A percentile compares a stretch with the other conserved stretches of the same genome.
phyloP scores from a whole-genome alignment of 2,113 vertebrate species.

The Sisor rabdophorus region DNA sequence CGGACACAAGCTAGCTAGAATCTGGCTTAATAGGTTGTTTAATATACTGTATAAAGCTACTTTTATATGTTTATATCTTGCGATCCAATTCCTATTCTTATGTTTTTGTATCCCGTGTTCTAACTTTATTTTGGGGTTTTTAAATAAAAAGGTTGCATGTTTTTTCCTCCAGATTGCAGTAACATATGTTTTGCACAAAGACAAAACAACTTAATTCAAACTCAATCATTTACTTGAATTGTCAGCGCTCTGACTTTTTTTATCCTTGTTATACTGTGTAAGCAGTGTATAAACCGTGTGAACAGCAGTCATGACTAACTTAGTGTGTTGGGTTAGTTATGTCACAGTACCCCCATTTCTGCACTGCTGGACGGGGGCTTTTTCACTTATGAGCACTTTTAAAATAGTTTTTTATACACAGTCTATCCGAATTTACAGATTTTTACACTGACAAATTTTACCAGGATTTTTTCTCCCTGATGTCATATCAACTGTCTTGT shows the following conservation, averaged over 20 bases:
- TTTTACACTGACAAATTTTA: slow-evolving; percentile 3
- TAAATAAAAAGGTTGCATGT: neutral
- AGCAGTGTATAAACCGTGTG: neutral
- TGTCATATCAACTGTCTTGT: neutral
- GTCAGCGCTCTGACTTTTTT: slow-evolving; percentile 8
- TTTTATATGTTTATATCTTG: no score
- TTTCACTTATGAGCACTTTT: neutral
- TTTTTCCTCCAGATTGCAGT: neutral
- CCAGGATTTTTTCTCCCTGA: neutral
- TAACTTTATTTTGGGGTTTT: neutral
- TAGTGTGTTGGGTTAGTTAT: neutral
- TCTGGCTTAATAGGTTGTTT: no score
- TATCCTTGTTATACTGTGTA: neutral
- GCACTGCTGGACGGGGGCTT: neutral
- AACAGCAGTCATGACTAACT: neutral
- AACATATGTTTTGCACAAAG: no score
- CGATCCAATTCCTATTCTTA: no score
- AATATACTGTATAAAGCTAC: no score
- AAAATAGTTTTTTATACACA: neutral
- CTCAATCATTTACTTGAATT: neutral
- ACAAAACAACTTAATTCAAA: neutral
- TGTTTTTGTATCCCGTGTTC: no score
- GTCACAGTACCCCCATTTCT: no score
- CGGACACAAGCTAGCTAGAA: no score
- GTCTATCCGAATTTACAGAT: neutral